Evolutionary conservation across 2,797 vertebrate species (phyloP), one percentile per base, ranked within the genome.

Genomic region (Synaphobranchus kaupii): DNA sequence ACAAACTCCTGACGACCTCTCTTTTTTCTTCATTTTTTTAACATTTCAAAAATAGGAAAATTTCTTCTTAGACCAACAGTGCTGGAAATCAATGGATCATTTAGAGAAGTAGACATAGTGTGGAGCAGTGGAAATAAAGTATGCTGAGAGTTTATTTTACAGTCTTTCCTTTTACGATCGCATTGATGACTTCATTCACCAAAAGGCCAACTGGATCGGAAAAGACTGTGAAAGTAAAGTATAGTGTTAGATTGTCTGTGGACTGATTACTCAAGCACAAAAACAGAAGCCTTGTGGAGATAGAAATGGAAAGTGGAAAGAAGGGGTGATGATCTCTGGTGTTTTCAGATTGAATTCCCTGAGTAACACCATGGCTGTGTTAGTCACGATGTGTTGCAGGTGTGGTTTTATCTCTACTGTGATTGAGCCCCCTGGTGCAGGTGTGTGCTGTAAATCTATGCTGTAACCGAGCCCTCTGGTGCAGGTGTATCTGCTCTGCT

Each of bases 1-100:
- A 76, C 90, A 93, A 94, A 94, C 88, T 89, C 89, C 92, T 90
- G 89, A 89, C 91, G 87, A 90, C 90, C 86, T 91, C 93, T 92
- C 88, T 66, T 39, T 90, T 92, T 92, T 91, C 92, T 90, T 39
- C 88, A 86, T 25, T 86, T 89, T 71, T 87, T 71, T 68, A 52
- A 84, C 87, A 90, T 90, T 90, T 93, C 89, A 91, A 91, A 86
- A 89, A 91, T 68, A 86, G 86, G 85, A 87, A 71, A 54, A 87
- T 60, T 80, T 88, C 82, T 86, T 85, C 85, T 78, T 84, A 84
- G 58, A 89, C 88, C 90, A 90, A 91, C 87, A 91, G 86, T 82
- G 84, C 66, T 90, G 73, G 88, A 86, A 91, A 90, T 92, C 87
- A 91, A 86, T 87, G 90, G 89, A 89, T 91, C 90, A 89, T 91